A percentile compares a stretch with the other conserved stretches of the same genome.
These are phyloP conservation scores for Melanostoma mellinum DNA, from an alignment of 2,888 invertebrate species.

Conservation along the genomic window DNA sequence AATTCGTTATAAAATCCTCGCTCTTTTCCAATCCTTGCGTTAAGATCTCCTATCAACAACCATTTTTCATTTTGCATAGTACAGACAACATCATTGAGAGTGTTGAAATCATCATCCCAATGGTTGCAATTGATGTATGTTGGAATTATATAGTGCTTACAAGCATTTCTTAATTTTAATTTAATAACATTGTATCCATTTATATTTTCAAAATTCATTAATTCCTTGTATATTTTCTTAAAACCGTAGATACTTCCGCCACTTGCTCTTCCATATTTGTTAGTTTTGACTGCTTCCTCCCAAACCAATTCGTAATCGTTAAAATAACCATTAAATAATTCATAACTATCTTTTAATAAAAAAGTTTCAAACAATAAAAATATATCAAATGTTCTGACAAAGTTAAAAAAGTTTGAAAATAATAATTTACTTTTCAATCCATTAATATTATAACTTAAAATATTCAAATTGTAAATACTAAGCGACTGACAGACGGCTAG, in stretches of 20 bases:
- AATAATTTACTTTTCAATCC: conserved; percentile 3
- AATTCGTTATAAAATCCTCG: too few species aligned
- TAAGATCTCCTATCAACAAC: too few species aligned
- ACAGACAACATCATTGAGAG: too few species aligned
- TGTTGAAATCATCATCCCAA: too few species aligned
- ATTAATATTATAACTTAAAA: conserved; percentile 4
- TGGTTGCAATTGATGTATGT: not conserved
- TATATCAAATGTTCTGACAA: conserved; percentile 7
- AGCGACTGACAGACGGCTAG: conserved; percentile 1
- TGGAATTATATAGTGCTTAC: conserved; percentile 7
- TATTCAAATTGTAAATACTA: not conserved
- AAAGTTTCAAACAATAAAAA: conserved; percentile 20
- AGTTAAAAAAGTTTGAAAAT: conserved; percentile 1
- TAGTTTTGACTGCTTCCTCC: conserved; percentile 12
- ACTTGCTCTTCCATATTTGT: conserved; percentile 11
- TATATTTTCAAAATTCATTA: not conserved
- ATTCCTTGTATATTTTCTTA: conserved; percentile 3
- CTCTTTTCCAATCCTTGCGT: too few species aligned
- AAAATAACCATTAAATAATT: conserved; percentile 8
- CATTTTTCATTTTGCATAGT: too few species aligned
- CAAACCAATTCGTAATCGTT: not conserved
- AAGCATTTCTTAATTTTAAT: not conserved
- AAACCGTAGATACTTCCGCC: conserved; percentile 4
- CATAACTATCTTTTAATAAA: not conserved
- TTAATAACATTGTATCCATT: conserved; percentile 3